Evolutionary conservation across 2,113 vertebrate species (phyloP), one percentile per base, ranked within the genome.

Genomic region (Notechis scutatus): DNA sequence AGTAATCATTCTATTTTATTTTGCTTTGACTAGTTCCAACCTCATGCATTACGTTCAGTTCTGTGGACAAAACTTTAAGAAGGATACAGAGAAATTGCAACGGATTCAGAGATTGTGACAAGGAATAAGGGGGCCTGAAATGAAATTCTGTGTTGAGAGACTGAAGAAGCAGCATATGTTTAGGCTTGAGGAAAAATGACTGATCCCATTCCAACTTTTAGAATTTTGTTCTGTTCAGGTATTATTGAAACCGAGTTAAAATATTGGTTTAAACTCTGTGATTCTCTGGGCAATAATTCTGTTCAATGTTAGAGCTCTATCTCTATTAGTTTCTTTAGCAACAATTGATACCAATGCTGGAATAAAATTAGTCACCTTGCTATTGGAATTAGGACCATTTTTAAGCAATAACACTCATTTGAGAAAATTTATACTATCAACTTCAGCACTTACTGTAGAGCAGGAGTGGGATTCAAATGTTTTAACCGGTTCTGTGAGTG

Each of bases 221-320:
- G 5, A 14, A 74, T 74, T 74, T 18, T 7, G 50, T 81, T 93
- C 87, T n/a, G 0, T 24, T 54, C 89, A n/a, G 0, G 0, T 50
- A 85, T 85, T 18, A 0, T 14, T 54, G 26, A 20, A 87, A 69
- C n/a, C 3, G 50, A 29, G 55, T 81, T 3, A 54, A 42, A 89
- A 91, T 3, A 12, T 50, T 85, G 90, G 24, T 52, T 47, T 24
- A 91, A 91, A 92, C 64, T n/a, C 61, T 94, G 69, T 88, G 81
- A 9, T 14, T 4, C 29, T 0, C 0, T 14, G 18, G 55, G 15
- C 54, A 10, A 0, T 56, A 0, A 0, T 61, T 90, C 45, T 0
- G 55, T 50, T 0, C 9, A 69, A 64, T 39, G 5, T 74, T 39
- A 74, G 69, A 74, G 15, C n/a, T 74, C 64, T 56, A 45, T n/a